A percentile compares a stretch with the other conserved stretches of the same genome.
Evolutionary conservation across 2,113 vertebrate genomes (phyloP).

Genomic region (Isurus oxyrinchus): DNA sequence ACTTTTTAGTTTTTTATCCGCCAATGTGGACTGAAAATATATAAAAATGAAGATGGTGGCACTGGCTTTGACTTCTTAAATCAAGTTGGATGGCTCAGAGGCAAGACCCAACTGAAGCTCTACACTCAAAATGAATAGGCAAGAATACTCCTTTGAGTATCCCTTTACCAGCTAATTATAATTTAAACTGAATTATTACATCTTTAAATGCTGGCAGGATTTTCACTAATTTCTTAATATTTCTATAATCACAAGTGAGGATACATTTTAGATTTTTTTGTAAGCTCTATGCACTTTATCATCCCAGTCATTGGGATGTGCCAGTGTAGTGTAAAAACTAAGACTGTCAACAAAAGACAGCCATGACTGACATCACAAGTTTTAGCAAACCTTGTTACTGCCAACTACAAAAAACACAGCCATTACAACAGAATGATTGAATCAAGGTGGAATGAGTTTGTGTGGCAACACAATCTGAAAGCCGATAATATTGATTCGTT

Average conservation of each 20-base stretch:
- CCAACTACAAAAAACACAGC: background rate
- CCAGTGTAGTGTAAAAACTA: background rate
- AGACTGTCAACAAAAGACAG: no score
- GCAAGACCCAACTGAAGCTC: background rate
- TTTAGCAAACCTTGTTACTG: background rate
- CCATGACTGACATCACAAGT: no score
- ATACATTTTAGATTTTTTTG: background rate
- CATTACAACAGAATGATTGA: background rate
- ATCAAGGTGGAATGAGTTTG: background rate
- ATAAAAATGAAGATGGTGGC: background rate
- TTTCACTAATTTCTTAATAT: background rate
- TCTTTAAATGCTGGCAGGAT: background rate
- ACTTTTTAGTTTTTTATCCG: background rate
- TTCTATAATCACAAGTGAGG: background rate
- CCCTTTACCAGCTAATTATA: background rate
- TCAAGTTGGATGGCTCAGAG: background rate
- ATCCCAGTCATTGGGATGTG: no score
- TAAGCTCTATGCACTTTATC: background rate
- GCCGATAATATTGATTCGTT: background rate
- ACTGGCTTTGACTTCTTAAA: background rate
- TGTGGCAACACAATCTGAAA: background rate
- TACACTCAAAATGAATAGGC: background rate
- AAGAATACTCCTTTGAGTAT: background rate
- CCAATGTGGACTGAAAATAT: background rate
- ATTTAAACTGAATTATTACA: no score